Conservation (phyloP, 2,113 vertebrate species). For the Mixornis gularis region DNA sequence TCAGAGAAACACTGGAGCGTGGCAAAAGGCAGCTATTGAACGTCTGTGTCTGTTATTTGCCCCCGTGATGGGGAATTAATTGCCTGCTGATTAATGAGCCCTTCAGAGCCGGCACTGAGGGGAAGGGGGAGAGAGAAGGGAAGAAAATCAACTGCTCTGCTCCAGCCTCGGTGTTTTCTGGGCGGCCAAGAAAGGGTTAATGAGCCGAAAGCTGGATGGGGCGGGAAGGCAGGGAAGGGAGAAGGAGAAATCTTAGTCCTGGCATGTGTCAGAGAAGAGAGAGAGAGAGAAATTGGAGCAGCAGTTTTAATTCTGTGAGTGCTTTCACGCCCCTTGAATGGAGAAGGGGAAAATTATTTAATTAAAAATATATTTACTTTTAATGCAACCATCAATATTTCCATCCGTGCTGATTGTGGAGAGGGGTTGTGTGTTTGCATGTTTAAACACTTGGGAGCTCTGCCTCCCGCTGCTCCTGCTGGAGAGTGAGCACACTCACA, state of each 20-base stretch:
- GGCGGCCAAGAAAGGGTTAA: background rate
- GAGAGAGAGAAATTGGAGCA: background rate
- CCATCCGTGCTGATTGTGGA: slow-evolving; percentile 36
- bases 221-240: background rate
- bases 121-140: background rate
- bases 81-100: slow-evolving; percentile 66
- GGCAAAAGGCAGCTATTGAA: slow-evolving; percentile 2
- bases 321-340: slow-evolving; percentile 39
- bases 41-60: slow-evolving; percentile 49
- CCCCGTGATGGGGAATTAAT: slow-evolving; percentile 65
- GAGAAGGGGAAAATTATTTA: slow-evolving; percentile 56
- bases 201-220: background rate
- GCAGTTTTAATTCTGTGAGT: slow-evolving; percentile 37
- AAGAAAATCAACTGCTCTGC: background rate
- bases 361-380: slow-evolving; percentile 67
- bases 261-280: background rate
- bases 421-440: slow-evolving; percentile 26
- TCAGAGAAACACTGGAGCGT: slow-evolving; percentile 20
- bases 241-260: background rate
- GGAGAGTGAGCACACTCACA: fast-evolving
- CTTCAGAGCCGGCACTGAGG: slow-evolving; percentile 12
- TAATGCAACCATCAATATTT: slow-evolving; percentile 59
- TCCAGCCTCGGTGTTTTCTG: background rate
- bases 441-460: background rate
- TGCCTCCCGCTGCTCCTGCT: background rate